These are phyloP conservation scores for Gnathonemus longibarbis DNA, from an alignment of 2,113 vertebrate species.

Conservation along the genomic window DNA sequence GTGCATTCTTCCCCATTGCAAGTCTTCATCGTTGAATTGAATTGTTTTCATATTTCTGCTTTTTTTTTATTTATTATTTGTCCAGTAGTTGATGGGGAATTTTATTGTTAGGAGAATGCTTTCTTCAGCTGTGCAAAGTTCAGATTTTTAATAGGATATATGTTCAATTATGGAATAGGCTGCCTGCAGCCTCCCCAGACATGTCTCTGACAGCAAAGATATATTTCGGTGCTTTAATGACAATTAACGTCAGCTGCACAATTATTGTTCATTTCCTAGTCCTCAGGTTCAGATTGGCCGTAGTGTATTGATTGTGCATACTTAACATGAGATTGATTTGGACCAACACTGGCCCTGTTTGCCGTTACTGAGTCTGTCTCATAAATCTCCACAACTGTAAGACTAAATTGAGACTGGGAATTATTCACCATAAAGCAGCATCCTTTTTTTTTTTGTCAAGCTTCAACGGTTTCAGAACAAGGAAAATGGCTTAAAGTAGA, in stretches of 20 bases:
- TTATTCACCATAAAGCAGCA: conserved; percentile 6
- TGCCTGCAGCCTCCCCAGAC: conserved; percentile 30
- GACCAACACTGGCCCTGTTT: conserved; percentile 34
- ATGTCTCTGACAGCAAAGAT: conserved; percentile 44
- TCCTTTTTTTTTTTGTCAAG: background rate
- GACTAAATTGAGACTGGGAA: conserved; percentile 17
- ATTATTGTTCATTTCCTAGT: conserved; percentile 60
- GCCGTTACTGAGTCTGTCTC: conserved; percentile 26
- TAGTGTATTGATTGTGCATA: conserved; percentile 52
- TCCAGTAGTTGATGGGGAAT: background rate
- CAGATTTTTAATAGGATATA: conserved; percentile 31
- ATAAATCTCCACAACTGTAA: conserved; percentile 15
- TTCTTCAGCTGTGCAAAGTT: background rate
- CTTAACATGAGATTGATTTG: conserved; percentile 62
- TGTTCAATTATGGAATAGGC: conserved; percentile 55
- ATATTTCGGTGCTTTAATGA: conserved; percentile 56
- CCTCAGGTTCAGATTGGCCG: conserved; percentile 48
- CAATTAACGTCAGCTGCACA: conserved; percentile 67
- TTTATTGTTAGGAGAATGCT: conserved; percentile 2
- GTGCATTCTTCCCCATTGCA: background rate
- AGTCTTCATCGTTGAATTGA: background rate
- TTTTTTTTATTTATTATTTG: background rate
- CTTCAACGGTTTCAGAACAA: background rate
- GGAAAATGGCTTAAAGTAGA: background rate
- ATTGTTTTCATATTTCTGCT: background rate